phyloP scores from a whole-genome alignment of 2,888 invertebrate genomes.

The Boloria selene region DNA sequence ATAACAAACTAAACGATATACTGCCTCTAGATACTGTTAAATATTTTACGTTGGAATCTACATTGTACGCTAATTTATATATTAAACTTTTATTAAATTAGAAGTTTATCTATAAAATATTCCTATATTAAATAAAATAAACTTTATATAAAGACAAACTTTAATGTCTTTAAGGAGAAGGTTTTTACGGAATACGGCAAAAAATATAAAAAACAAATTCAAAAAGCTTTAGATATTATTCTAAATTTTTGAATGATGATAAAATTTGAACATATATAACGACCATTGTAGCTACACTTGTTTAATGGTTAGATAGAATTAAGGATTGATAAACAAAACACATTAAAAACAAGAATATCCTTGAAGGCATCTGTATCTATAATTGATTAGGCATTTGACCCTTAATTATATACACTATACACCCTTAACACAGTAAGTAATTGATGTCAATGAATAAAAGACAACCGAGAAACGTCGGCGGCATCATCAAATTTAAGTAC shows the following conservation, averaged over 20 bases:
- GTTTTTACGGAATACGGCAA: too few species aligned
- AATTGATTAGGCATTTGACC: constrained; percentile 17
- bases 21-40: constrained; percentile 25
- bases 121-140: too few species aligned
- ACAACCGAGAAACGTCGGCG: constrained; percentile 63
- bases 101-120: too few species aligned
- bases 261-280: too few species aligned
- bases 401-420: constrained; percentile 21
- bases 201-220: too few species aligned
- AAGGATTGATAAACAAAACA: background rate
- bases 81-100: too few species aligned
- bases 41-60: constrained; percentile 19
- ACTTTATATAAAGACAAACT: too few species aligned
- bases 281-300: too few species aligned
- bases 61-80: background rate
- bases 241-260: too few species aligned
- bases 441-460: constrained; percentile 71
- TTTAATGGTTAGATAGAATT: too few species aligned
- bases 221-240: too few species aligned
- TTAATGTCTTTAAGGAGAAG: too few species aligned
- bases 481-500: constrained; percentile 60
- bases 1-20: constrained; percentile 53
- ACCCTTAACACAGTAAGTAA: constrained; percentile 44
- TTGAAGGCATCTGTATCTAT: constrained; percentile 1
- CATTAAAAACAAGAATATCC: background rate